Percentiles rank a stretch among this genome's conserved stretches.
Conservation (phyloP, 1,140 invertebrate genomes). For the Myzus persicae region DNA sequence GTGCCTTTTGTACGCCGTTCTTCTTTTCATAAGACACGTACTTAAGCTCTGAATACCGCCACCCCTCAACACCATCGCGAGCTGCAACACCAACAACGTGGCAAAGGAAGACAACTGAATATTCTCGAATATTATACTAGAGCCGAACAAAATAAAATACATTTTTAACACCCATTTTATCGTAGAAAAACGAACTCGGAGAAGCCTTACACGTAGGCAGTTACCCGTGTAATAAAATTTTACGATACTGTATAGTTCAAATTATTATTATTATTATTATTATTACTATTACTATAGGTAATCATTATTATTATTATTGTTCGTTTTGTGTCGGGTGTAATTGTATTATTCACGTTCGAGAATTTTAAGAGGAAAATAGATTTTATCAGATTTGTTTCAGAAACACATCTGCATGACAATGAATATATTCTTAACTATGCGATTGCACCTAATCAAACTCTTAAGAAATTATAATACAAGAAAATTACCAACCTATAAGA, state of each 20-base stretch:
- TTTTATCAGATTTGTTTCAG: background rate
- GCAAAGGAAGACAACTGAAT: background rate
- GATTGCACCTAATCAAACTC: background rate
- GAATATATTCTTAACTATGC: background rate
- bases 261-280: background rate
- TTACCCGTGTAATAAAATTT: background rate
- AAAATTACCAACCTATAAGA: background rate
- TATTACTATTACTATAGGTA: too few species aligned
- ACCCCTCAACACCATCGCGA: background rate
- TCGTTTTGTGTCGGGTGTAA: background rate
- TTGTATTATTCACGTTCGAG: background rate
- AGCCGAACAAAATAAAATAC: background rate
- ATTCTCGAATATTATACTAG: background rate
- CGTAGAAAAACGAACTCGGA: background rate
- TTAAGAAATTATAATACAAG: background rate
- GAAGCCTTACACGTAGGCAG: too few species aligned
- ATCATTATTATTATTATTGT: background rate
- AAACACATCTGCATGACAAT: background rate
- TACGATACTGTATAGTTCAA: background rate
- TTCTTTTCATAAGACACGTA: slow-evolving; percentile 24
- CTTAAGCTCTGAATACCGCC: slow-evolving; percentile 5
- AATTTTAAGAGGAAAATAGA: background rate
- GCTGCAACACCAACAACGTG: background rate
- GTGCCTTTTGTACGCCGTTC: slow-evolving; percentile 17
- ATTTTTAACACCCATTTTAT: slow-evolving; percentile 20